Evolutionary conservation across 2,797 vertebrate genomes (phyloP).

Genomic region (Leptatherina wallacei): DNA sequence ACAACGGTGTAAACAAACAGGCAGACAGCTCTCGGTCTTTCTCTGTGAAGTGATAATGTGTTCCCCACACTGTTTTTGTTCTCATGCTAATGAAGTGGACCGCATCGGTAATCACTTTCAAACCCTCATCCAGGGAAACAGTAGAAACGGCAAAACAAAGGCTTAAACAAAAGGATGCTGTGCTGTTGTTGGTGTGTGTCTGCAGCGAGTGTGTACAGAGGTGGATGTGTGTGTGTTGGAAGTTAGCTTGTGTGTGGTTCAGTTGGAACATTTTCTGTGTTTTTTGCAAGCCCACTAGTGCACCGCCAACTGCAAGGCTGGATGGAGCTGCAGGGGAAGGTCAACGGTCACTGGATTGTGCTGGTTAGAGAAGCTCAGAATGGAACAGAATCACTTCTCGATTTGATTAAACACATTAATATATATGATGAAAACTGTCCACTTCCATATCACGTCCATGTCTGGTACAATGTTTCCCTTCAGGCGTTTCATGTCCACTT

Average conservation of each 20-base stretch:
- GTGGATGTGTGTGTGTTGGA: conserved; percentile 34
- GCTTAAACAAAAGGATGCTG: conserved; percentile 71
- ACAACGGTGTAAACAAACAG: conserved; percentile 78
- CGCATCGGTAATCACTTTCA: conserved; percentile 82
- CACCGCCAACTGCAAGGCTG: conserved; percentile 10
- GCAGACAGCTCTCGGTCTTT: conserved; percentile 72
- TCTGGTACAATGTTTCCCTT: conserved; percentile 32
- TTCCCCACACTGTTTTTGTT: conserved; percentile 81
- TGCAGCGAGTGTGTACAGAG: conserved; percentile 23
- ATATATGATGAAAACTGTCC: conserved; percentile 6
- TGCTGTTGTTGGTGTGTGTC: conserved; percentile 37
- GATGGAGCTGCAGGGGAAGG: conserved; percentile 38
- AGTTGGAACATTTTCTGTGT: conserved; percentile 29
- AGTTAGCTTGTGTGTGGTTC: conserved; percentile 23
- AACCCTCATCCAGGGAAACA: conserved; percentile 76
- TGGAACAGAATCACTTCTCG: conserved; percentile 16
- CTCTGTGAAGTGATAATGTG: conserved; percentile 85
- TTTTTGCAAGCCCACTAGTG: conserved; percentile 21
- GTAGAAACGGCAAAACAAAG: conserved; percentile 76
- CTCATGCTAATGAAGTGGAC: conserved; percentile 85
- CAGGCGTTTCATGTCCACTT: conserved; percentile 31
- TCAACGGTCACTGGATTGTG: conserved; percentile 49
- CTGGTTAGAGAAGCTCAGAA: conserved; percentile 38
- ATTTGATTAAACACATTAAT: conserved; percentile 32
- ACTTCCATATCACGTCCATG: conserved; percentile 12